phyloP scores from a whole-genome alignment of 2,888 invertebrate genomes.

The Sarcophaga variegata region DNA sequence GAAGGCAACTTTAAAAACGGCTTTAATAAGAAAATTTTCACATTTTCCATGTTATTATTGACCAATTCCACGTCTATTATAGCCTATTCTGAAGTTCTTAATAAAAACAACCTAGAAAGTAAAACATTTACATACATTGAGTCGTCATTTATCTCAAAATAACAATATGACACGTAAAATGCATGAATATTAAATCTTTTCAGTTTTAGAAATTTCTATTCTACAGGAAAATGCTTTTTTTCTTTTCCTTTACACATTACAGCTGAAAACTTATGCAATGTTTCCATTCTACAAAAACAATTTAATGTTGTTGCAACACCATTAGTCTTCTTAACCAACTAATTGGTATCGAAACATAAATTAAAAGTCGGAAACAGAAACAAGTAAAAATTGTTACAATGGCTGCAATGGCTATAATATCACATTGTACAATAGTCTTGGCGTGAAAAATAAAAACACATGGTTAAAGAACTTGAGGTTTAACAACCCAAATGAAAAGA shows the following conservation, averaged over 20 bases:
- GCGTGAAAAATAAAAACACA: conserved; percentile 34
- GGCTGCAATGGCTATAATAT: conserved; percentile 23
- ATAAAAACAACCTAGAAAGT: no score
- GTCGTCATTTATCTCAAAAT: no score
- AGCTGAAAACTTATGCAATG: no score
- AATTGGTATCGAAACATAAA: conserved; percentile 82
- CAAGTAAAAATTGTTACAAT: conserved; percentile 57
- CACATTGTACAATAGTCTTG: conserved; percentile 28
- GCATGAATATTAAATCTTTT: no score
- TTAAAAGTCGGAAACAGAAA: conserved; percentile 80
- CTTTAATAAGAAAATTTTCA: no score
- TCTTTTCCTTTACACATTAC: no score
- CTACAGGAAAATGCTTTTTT: no score
- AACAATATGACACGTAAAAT: no score
- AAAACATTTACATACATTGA: no score
- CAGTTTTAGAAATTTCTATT: no score
- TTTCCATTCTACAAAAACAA: neutral
- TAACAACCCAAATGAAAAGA: conserved; percentile 35
- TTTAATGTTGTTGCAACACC: neutral
- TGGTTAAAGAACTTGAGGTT: conserved; percentile 25
- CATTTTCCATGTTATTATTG: neutral
- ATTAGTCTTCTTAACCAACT: conserved; percentile 74
- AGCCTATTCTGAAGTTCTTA: no score
- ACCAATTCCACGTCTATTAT: neutral
- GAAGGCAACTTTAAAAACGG: no score